A percentile compares a stretch with the other conserved stretches of the same genome.
These are phyloP conservation scores for Rhyacichthys aspro DNA, from an alignment of 2,797 vertebrate genomes.

Conservation along the genomic window DNA sequence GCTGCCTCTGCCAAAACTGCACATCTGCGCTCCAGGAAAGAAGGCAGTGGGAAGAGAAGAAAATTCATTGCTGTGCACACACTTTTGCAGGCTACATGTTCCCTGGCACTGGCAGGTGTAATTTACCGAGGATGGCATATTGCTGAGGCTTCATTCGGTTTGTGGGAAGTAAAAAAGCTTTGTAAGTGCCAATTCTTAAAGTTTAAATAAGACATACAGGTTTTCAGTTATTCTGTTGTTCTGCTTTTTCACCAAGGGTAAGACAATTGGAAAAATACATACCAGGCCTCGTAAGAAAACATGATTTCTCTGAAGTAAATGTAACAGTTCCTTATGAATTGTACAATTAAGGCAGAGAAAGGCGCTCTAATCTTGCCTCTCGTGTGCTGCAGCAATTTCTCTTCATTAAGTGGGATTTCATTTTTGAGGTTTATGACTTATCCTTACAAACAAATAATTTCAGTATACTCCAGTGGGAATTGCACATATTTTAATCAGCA, in stretches of 20 bases:
- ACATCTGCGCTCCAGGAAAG: conserved; percentile 69
- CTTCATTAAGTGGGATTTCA: conserved; percentile 72
- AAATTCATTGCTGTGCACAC: conserved; percentile 63
- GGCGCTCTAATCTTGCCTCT: conserved; percentile 53
- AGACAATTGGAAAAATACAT: conserved; percentile 15
- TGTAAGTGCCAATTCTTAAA: conserved; percentile 37
- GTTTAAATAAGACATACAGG: conserved; percentile 40
- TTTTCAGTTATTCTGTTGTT: conserved; percentile 32
- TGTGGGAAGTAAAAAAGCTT: conserved; percentile 48
- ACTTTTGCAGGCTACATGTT: conserved; percentile 65
- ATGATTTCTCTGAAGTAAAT: conserved; percentile 56
- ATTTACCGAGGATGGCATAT: conserved; percentile 66
- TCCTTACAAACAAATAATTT: conserved; percentile 78
- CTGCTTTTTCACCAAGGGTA: conserved; percentile 22
- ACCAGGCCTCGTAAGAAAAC: neutral
- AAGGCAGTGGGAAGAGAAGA: conserved; percentile 24
- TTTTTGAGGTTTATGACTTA: conserved; percentile 77
- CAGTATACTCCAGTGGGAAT: conserved; percentile 63
- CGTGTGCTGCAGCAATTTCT: conserved; percentile 57
- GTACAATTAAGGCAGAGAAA: conserved; percentile 67
- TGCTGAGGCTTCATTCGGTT: conserved; percentile 52
- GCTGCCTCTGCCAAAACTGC: conserved; percentile 66
- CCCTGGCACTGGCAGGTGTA: conserved; percentile 60
- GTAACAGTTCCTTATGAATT: conserved; percentile 61
- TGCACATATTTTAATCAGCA: conserved; percentile 75